Percentiles rank a stretch among this genome's conserved stretches.
Evolutionary conservation across 2,888 invertebrate genomes (phyloP).

Genomic region (Cecidostiba fungosa): DNA sequence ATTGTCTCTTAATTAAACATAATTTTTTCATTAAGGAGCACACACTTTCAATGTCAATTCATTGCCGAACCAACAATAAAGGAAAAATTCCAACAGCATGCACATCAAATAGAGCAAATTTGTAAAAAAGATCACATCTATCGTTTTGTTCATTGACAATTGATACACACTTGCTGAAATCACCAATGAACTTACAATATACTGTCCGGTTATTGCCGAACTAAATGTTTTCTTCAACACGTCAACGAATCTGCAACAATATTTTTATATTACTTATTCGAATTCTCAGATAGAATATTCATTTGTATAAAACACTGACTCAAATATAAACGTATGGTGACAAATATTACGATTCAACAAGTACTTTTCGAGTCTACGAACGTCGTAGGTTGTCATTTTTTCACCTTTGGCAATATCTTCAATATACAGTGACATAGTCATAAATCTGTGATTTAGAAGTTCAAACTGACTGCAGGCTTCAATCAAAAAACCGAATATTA

Average conservation of each 20-base stretch:
- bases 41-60: conserved; percentile 51
- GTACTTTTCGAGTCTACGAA: not conserved
- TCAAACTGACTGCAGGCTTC: conserved; percentile 31
- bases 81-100: conserved; percentile 55
- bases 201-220: conserved; percentile 33
- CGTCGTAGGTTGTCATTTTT: not conserved
- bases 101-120: conserved; percentile 46
- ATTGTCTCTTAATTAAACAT: too few species aligned
- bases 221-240: conserved; percentile 12
- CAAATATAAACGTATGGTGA: conserved; percentile 37
- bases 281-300: not conserved
- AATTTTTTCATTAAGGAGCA: not conserved
- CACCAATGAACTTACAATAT: conserved; percentile 24
- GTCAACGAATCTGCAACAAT: conserved; percentile 27
- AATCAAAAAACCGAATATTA: conserved; percentile 34
- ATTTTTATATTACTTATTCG: not conserved
- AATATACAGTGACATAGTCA: not conserved
- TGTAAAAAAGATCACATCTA: conserved; percentile 25
- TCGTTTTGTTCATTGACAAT: conserved; percentile 5
- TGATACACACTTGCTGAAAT: conserved; percentile 48
- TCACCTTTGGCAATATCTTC: not conserved
- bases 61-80: conserved; percentile 49
- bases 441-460: conserved; percentile 18
- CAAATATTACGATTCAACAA: conserved; percentile 22
- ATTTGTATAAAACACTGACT: conserved; percentile 5